Conservation (phyloP, 1,140 invertebrate species). For the Eueides isabella region DNA sequence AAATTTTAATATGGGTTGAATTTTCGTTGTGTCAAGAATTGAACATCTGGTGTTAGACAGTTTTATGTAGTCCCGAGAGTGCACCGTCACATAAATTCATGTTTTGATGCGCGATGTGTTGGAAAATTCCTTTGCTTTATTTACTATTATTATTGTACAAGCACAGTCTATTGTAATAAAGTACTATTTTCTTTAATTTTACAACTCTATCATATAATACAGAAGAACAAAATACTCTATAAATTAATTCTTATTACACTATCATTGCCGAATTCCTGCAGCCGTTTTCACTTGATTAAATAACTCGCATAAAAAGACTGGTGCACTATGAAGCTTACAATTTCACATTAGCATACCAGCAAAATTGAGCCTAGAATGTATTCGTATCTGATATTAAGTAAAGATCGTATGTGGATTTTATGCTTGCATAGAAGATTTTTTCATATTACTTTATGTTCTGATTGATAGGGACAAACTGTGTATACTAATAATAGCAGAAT, state of each 20-base stretch:
- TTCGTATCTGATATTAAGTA: no score
- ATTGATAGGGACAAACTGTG: no score
- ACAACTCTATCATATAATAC: neutral
- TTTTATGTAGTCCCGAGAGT: slow-evolving; percentile 2
- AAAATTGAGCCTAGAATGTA: no score
- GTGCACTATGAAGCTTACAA: neutral
- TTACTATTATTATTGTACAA: neutral
- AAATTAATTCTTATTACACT: neutral
- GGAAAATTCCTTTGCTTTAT: neutral
- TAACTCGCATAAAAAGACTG: neutral
- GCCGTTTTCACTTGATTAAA: neutral
- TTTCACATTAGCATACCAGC: no score
- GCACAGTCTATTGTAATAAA: neutral
- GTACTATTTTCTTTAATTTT: no score
- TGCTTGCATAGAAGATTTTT: no score
- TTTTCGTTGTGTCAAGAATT: neutral
- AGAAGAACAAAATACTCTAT: neutral
- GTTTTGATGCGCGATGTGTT: neutral
- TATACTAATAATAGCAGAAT: no score
- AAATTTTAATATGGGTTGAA: neutral
- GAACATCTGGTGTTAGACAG: slow-evolving; percentile 7
- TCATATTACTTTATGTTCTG: no score
- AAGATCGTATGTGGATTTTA: no score
- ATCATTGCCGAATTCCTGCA: neutral
- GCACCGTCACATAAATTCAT: slow-evolving; percentile 3